These are phyloP conservation scores for Ammospiza nelsoni DNA, from an alignment of 2,113 vertebrate genomes.

Conservation along the genomic window DNA sequence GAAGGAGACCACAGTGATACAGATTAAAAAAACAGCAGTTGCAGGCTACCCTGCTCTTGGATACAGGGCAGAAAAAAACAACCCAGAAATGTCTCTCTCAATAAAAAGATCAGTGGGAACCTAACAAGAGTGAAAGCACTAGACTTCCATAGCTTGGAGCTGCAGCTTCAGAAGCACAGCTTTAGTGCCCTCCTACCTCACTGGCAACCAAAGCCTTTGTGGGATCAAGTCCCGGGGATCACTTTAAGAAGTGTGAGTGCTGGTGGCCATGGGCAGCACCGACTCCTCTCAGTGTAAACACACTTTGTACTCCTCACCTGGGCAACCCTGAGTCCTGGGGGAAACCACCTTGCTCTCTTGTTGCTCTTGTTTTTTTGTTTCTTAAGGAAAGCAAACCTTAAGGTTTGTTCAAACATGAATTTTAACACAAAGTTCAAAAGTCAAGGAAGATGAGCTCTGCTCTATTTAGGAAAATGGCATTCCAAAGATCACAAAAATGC, in stretches of 20 bases:
- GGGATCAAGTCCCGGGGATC: not conserved
- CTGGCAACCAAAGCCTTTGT: not conserved
- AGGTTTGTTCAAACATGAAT: not conserved
- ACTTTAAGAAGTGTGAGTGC: not conserved
- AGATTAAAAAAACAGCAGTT: not conserved
- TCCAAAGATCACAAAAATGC: not conserved
- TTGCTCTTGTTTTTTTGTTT: not conserved
- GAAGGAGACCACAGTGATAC: not conserved
- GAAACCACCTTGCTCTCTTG: fast-evolving
- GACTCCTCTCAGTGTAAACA: not conserved
- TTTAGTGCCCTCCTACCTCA: not conserved
- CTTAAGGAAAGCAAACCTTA: not conserved
- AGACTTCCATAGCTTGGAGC: not conserved
- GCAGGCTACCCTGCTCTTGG: not conserved
- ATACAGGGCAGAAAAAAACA: not conserved
- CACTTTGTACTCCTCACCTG: not conserved
- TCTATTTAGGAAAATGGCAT: not conserved
- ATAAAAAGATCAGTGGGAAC: not conserved
- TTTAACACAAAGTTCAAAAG: not conserved
- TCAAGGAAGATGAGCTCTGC: not conserved
- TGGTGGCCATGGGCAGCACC: not conserved
- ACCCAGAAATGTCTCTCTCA: not conserved
- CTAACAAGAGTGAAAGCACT: not conserved
- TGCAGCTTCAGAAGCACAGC: not conserved
- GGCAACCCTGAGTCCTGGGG: not conserved